Evolutionary conservation across 2,797 vertebrate genomes (phyloP).

Genomic region (Lophius americanus): DNA sequence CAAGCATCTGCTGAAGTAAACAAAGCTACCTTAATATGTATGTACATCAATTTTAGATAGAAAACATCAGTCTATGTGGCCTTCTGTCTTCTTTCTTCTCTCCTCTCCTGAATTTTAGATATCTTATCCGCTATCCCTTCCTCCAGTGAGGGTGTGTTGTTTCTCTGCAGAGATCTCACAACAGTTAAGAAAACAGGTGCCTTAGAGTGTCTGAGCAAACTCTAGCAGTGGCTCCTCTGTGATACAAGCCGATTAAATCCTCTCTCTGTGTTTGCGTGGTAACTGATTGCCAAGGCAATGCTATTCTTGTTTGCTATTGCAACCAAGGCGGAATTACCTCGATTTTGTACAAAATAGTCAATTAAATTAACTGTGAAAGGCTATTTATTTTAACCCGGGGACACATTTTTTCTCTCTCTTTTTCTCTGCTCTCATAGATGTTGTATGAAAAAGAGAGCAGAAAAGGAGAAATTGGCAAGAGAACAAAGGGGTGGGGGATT

Average conservation of each 20-base stretch:
- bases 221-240: slow-evolving; percentile 63
- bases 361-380: slow-evolving; percentile 88
- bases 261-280: slow-evolving; percentile 65
- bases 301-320: slow-evolving; percentile 83
- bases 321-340: slow-evolving; percentile 81
- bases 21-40: slow-evolving; percentile 5
- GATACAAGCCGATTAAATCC: slow-evolving; percentile 72
- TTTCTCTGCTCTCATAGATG: slow-evolving; percentile 70
- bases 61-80: neutral
- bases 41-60: neutral
- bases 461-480: slow-evolving; percentile 73
- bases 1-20: neutral
- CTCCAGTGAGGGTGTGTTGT: slow-evolving; percentile 22
- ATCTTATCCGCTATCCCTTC: slow-evolving; percentile 20
- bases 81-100: slow-evolving; percentile 3
- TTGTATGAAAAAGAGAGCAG: slow-evolving; percentile 61
- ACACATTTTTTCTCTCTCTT: slow-evolving; percentile 75
- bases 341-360: slow-evolving; percentile 86
- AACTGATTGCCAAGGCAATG: slow-evolving; percentile 75
- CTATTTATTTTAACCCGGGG: slow-evolving; percentile 87
- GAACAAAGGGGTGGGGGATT: slow-evolving; percentile 78
- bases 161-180: slow-evolving; percentile 44
- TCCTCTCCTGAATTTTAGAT: slow-evolving; percentile 22
- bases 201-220: slow-evolving; percentile 61
- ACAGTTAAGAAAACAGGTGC: slow-evolving; percentile 59